phyloP scores from a whole-genome alignment of 2,113 vertebrate species.

The Brachypteracias leptosomus region DNA sequence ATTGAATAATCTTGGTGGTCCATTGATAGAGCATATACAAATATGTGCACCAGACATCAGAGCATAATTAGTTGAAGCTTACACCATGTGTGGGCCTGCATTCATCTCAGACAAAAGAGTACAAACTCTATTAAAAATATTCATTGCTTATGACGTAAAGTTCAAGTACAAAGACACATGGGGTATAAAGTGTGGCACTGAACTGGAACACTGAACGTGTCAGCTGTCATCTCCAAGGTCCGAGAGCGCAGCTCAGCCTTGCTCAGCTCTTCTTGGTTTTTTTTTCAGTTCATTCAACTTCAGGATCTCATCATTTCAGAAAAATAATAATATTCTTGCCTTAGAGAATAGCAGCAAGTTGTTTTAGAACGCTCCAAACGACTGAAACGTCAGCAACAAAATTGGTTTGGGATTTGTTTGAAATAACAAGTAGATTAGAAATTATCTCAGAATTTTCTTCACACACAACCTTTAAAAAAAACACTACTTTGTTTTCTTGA shows the following conservation, averaged over 20 bases:
- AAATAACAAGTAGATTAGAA: neutral
- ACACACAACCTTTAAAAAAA: neutral
- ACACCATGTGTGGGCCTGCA: slow-evolving; percentile 34
- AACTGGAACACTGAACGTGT: neutral
- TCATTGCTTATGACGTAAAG: slow-evolving; percentile 8
- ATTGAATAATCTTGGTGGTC: slow-evolving; percentile 37
- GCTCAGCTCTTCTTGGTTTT: neutral
- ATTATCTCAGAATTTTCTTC: neutral
- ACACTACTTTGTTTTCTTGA: neutral
- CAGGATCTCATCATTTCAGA: neutral
- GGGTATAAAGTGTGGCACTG: neutral
- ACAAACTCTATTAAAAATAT: slow-evolving; percentile 19
- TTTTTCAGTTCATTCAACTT: neutral
- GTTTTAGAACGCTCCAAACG: neutral
- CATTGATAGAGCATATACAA: neutral
- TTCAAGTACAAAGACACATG: neutral
- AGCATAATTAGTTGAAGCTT: slow-evolving; percentile 18
- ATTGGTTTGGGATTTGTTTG: neutral
- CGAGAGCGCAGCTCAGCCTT: accelerated
- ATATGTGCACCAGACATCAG: neutral
- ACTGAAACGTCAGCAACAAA: neutral
- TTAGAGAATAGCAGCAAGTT: neutral
- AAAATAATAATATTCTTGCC: neutral
- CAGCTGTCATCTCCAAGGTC: neutral
- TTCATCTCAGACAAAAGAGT: slow-evolving; percentile 43